Evolutionary conservation across 2,797 vertebrate genomes (phyloP).

Genomic region (Podargus strigoides): DNA sequence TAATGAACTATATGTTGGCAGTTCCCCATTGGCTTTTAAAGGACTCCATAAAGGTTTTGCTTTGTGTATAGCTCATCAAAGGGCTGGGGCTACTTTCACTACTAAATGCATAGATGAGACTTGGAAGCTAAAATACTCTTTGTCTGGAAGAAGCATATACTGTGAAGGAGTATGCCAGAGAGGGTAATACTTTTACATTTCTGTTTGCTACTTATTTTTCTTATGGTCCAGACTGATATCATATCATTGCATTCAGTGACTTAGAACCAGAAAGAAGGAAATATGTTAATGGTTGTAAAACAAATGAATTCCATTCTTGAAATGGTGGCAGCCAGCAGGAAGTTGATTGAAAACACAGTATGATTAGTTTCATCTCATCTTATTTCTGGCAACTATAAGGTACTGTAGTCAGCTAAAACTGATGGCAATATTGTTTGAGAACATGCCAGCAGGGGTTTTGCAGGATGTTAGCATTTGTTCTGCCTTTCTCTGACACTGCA

Average conservation of each 20-base stretch:
- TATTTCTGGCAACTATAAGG: conserved; percentile 46
- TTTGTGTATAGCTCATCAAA: not conserved
- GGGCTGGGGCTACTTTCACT: not conserved
- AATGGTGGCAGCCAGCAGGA: conserved; percentile 55
- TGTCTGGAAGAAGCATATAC: not conserved
- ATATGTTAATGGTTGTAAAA: not conserved
- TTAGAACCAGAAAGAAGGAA: not conserved
- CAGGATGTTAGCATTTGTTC: conserved; percentile 9
- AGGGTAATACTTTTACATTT: not conserved
- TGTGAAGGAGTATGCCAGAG: not conserved
- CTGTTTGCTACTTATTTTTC: not conserved
- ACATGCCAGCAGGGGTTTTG: conserved; percentile 11
- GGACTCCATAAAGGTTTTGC: not conserved
- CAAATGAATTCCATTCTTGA: conserved; percentile 56
- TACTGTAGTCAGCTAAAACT: conserved; percentile 37
- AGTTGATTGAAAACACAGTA: conserved; percentile 57
- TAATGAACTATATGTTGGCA: not conserved
- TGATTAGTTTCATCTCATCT: conserved; percentile 53
- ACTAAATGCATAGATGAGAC: not conserved
- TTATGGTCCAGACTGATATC: not conserved
- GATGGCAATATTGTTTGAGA: conserved; percentile 5
- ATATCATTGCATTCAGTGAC: not conserved
- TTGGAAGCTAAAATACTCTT: not conserved
- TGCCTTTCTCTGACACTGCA: conserved; percentile 12
- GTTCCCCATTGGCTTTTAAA: not conserved